Evolutionary conservation across 2,888 invertebrate genomes (phyloP).

Genomic region (Candidula unifasciata): DNA sequence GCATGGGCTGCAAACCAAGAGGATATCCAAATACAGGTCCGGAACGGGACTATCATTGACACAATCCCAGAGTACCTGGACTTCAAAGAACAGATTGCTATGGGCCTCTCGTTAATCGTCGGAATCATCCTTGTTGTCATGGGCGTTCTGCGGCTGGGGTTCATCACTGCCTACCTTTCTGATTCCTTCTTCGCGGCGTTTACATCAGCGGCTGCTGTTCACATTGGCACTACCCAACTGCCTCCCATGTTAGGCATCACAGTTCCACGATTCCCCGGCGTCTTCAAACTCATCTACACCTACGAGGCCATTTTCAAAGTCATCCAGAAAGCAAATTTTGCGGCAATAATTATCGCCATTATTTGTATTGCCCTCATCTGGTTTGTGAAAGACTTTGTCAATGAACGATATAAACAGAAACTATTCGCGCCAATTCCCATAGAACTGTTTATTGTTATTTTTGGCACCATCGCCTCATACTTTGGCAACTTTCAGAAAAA

Average conservation of each 20-base stretch:
- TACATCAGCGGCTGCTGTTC: slow-evolving; percentile 74
- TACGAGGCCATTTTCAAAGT: slow-evolving; percentile 68
- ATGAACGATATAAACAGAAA: slow-evolving; percentile 72
- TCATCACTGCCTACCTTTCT: slow-evolving; percentile 75
- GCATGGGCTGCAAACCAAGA: slow-evolving; percentile 59
- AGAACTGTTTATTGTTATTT: slow-evolving; percentile 75
- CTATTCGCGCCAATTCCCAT: slow-evolving; percentile 75
- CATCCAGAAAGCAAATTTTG: slow-evolving; percentile 64
- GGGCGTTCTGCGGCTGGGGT: slow-evolving; percentile 73
- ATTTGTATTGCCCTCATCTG: slow-evolving; percentile 65
- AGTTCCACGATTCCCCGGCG: slow-evolving; percentile 63
- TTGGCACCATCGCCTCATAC: slow-evolving; percentile 70
- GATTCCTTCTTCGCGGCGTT: slow-evolving; percentile 76
- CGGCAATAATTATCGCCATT: slow-evolving; percentile 66
- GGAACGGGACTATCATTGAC: slow-evolving; percentile 54
- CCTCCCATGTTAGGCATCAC: slow-evolving; percentile 72
- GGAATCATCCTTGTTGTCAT: slow-evolving; percentile 71
- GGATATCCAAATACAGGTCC: slow-evolving; percentile 46
- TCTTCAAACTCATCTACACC: slow-evolving; percentile 71
- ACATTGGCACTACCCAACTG: slow-evolving; percentile 75
- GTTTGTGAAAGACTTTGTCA: slow-evolving; percentile 73
- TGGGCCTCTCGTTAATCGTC: slow-evolving; percentile 67
- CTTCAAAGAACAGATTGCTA: slow-evolving; percentile 68
- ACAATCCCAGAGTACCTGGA: slow-evolving; percentile 69
- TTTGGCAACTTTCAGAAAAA: slow-evolving; percentile 60